Evolutionary conservation across 1,140 invertebrate species (phyloP).

Genomic region (Drosophila ogumai): DNA sequence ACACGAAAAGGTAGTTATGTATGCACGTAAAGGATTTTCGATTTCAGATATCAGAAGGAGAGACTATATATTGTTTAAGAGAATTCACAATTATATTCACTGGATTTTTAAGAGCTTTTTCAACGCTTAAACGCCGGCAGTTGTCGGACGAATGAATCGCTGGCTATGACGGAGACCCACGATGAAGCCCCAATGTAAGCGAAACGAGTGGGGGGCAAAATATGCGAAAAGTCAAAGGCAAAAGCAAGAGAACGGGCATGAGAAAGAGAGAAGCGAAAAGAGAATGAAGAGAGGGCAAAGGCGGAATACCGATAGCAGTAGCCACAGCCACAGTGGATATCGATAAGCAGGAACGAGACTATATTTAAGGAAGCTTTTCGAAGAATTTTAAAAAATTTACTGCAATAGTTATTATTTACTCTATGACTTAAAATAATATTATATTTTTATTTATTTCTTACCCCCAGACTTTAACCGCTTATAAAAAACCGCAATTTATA

Average conservation of each 20-base stretch:
- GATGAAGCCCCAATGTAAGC: slow-evolving; percentile 14
- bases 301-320: slow-evolving; percentile 24
- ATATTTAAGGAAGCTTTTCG: not conserved
- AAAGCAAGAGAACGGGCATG: not conserved
- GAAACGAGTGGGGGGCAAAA: not conserved
- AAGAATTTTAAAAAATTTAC: too few relatives aligned
- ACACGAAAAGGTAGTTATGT: slow-evolving; percentile 13
- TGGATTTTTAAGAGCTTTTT: slow-evolving; percentile 19
- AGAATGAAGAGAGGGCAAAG: slow-evolving; percentile 1
- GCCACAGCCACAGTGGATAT: slow-evolving; percentile 18
- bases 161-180: not conserved
- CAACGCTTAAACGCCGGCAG: slow-evolving; percentile 24
- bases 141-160: slow-evolving; percentile 22
- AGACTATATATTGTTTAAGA: slow-evolving; percentile 6
- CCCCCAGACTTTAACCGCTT: not conserved
- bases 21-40: slow-evolving; percentile 1
- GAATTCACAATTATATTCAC: slow-evolving; percentile 7
- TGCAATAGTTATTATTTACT: too few relatives aligned
- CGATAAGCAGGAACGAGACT: not conserved
- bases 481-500: not conserved
- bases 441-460: not conserved
- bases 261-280: slow-evolving; percentile 6
- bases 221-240: slow-evolving; percentile 23
- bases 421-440: not conserved
- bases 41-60: slow-evolving; percentile 1